Conservation (phyloP, 2,888 invertebrate genomes). For the Drosophila phalerata region DNA sequence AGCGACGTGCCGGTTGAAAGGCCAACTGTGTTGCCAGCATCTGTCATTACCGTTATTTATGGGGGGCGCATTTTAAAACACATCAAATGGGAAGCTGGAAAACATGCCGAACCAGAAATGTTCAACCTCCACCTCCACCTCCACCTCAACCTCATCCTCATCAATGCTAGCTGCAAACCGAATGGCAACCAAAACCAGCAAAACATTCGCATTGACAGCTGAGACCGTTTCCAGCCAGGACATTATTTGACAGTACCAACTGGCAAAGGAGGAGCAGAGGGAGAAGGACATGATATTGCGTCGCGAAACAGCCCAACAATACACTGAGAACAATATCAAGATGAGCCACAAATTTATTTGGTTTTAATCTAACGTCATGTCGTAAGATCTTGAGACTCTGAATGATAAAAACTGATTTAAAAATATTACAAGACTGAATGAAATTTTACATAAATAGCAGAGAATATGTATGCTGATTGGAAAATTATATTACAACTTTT, state of each 20-base stretch:
- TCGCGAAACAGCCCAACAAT: not conserved
- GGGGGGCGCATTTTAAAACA: conserved; percentile 63
- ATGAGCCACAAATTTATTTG: not conserved
- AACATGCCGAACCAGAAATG: conserved; percentile 23
- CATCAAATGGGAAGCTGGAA: conserved; percentile 44
- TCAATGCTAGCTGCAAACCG: conserved; percentile 43
- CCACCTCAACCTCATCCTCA: conserved; percentile 55
- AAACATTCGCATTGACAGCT: conserved; percentile 54
- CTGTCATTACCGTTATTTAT: conserved; percentile 69
- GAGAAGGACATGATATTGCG: not conserved
- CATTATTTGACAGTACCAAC: conserved; percentile 33
- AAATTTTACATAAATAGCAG: too few relatives aligned
- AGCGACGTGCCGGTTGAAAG: conserved; percentile 28
- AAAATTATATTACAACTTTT: too few relatives aligned
- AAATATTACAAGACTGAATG: too few relatives aligned
- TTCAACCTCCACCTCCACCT: conserved; percentile 48
- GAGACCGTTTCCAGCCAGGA: conserved; percentile 40
- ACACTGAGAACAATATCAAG: conserved; percentile 25
- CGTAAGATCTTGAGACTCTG: too few relatives aligned
- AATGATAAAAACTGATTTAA: not conserved
- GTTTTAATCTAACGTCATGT: not conserved
- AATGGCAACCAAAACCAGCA: conserved; percentile 18
- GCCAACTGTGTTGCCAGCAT: conserved; percentile 54
- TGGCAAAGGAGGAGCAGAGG: conserved; percentile 3
- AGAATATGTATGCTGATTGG: too few relatives aligned